A percentile compares a stretch with the other conserved stretches of the same genome.
Conservation (phyloP, 2,113 vertebrate species). For the Ceyx cyanopectus region DNA sequence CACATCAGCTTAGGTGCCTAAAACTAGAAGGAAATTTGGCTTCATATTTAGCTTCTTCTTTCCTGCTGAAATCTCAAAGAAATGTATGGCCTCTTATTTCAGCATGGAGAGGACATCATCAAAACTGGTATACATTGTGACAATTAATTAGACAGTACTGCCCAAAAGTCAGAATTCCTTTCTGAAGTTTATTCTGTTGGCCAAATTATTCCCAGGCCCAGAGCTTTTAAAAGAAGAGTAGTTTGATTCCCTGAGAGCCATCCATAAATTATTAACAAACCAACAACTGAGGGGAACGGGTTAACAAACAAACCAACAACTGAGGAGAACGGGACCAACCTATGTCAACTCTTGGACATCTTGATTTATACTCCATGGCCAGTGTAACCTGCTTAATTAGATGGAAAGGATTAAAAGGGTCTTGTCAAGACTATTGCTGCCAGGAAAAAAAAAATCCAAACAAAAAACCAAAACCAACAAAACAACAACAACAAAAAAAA, state of each 20-base stretch:
- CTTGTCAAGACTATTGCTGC: background rate
- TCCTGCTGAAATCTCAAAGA: background rate
- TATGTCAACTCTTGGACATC: background rate
- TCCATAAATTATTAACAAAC: background rate
- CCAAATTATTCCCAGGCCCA: background rate
- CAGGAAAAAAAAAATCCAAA: background rate
- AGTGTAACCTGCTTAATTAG: background rate
- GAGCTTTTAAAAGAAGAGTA: background rate
- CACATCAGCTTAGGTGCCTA: background rate
- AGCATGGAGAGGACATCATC: background rate
- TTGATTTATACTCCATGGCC: background rate
- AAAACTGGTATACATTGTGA: background rate
- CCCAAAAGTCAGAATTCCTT: background rate
- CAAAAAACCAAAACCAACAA: too few species aligned
- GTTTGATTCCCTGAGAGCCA: background rate
- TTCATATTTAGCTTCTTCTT: background rate
- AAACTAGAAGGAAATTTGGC: background rate
- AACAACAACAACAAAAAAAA: background rate
- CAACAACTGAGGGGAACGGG: background rate
- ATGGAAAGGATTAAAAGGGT: conserved; percentile 30
- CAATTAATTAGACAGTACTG: background rate
- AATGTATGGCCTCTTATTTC: background rate
- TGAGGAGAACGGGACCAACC: background rate
- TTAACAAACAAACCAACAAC: background rate
- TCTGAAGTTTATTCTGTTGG: background rate